Evolutionary conservation across 1,140 invertebrate genomes (phyloP).

Genomic region (Portunus trituberculatus): DNA sequence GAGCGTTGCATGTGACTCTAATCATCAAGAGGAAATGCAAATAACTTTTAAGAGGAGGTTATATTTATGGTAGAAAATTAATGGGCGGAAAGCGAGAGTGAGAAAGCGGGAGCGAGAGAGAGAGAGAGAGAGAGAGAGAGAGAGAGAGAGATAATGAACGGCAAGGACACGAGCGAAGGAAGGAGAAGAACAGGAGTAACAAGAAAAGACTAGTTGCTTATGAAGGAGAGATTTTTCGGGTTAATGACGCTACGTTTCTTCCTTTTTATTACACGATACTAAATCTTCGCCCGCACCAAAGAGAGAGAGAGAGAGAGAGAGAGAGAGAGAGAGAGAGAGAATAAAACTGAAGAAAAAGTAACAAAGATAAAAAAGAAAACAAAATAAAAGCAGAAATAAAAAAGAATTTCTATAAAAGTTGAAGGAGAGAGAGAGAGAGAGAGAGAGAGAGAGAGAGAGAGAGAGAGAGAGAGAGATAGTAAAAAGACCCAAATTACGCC

Average conservation of each 20-base stretch:
- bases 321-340: background rate
- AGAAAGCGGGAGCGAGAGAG: constrained; percentile 24
- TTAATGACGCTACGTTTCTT: too few species aligned
- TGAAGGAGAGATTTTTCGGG: background rate
- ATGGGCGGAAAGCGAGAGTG: background rate
- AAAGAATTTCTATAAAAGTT: background rate
- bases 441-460: constrained; percentile 7
- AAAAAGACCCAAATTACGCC: too few species aligned
- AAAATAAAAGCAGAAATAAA: too few species aligned
- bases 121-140: background rate
- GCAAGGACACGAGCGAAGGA: too few species aligned
- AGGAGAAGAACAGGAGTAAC: too few species aligned
- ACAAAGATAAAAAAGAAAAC: background rate
- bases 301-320: background rate
- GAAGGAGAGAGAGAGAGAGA: background rate
- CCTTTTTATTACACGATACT: too few species aligned
- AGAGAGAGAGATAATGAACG: background rate
- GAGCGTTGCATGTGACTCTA: too few species aligned
- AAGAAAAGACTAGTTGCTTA: too few species aligned
- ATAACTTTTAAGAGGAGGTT: too few species aligned
- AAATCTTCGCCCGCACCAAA: background rate
- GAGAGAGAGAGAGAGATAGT: background rate
- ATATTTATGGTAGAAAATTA: background rate
- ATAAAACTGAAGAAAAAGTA: too few species aligned
- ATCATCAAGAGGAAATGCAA: too few species aligned